A percentile compares a stretch with the other conserved stretches of the same genome.
Conservation (phyloP, 1,140 invertebrate genomes). For the Calosoma granatense region DNA sequence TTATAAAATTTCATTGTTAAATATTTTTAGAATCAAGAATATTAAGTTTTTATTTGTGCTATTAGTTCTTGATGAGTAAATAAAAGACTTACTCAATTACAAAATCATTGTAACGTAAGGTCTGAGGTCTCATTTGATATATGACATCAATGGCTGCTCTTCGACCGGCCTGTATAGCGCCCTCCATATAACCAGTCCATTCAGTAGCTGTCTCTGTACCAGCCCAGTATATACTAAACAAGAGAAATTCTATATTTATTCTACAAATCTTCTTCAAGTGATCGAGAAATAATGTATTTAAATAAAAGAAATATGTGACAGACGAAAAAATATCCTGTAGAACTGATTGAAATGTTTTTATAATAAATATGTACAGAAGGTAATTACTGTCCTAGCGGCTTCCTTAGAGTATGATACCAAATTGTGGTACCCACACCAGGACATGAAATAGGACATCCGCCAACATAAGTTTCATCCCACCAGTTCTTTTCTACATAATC, state of each 20-base stretch:
- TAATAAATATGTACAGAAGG: no score
- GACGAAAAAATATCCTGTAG: background rate
- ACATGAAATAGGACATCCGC: slow-evolving; percentile 4
- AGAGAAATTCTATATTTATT: background rate
- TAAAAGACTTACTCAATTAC: no score
- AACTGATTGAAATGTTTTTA: background rate
- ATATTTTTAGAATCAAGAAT: no score
- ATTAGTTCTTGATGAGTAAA: no score
- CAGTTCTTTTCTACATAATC: slow-evolving; percentile 20
- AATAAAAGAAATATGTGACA: no score
- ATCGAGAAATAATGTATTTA: background rate
- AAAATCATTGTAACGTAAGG: background rate
- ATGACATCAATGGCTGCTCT: slow-evolving; percentile 42
- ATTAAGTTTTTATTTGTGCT: no score
- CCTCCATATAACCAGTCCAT: slow-evolving; percentile 47
- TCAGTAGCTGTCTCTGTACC: slow-evolving; percentile 44
- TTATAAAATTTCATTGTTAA: no score
- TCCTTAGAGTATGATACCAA: slow-evolving; percentile 11
- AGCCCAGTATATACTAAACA: slow-evolving; percentile 36
- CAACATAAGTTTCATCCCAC: slow-evolving; percentile 4
- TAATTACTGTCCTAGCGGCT: slow-evolving; percentile 16
- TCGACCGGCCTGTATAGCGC: slow-evolving; percentile 42
- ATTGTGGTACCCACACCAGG: slow-evolving; percentile 12
- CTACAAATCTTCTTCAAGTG: background rate
- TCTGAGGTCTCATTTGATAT: slow-evolving; percentile 20